Conservation (phyloP, 2,888 invertebrate species). For the Drosophila subsilvestris region DNA sequence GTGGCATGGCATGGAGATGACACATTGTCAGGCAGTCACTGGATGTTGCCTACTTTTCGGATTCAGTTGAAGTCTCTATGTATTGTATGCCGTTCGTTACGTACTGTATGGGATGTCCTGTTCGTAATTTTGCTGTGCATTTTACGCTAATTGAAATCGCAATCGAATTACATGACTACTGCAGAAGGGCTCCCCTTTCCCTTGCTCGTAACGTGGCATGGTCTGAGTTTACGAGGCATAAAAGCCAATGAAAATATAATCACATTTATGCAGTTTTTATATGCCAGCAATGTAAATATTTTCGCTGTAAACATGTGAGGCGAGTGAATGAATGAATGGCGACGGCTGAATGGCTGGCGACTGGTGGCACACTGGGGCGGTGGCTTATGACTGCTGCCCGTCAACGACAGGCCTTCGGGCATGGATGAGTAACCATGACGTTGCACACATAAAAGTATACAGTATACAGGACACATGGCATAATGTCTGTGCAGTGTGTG, state of each 20-base stretch:
- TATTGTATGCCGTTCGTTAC: not conserved
- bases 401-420: conserved; percentile 32
- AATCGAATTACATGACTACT: conserved; percentile 73
- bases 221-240: conserved; percentile 28
- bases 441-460: conserved; percentile 15
- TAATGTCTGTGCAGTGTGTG: not conserved
- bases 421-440: conserved; percentile 42
- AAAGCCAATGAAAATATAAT: conserved; percentile 78
- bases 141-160: conserved; percentile 80
- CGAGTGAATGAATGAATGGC: not conserved
- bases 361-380: not conserved
- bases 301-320: conserved; percentile 59
- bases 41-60: conserved; percentile 18
- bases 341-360: conserved; percentile 27
- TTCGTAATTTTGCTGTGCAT: conserved; percentile 55
- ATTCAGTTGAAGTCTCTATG: not conserved
- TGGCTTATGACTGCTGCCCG: conserved; percentile 37
- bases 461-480: conserved; percentile 13
- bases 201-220: not conserved
- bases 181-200: conserved; percentile 13
- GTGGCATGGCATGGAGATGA: not conserved
- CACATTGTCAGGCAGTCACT: conserved; percentile 10
- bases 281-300: conserved; percentile 80
- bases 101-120: conserved; percentile 14
- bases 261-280: conserved; percentile 81